A percentile compares a stretch with the other conserved stretches of the same genome.
Conservation (phyloP, 2,888 invertebrate genomes). For the Schizaphis graminum region DNA sequence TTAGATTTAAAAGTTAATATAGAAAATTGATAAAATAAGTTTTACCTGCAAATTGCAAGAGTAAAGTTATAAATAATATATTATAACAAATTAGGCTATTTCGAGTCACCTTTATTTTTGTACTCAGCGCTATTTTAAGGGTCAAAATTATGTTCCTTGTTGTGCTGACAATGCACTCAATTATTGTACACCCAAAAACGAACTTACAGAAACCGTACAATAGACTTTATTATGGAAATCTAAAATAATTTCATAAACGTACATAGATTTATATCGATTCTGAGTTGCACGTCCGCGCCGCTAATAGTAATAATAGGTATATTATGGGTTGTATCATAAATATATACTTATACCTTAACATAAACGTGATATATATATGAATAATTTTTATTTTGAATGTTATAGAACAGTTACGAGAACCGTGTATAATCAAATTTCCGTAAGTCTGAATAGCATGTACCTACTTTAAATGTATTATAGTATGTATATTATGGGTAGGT, state of each 20-base stretch:
- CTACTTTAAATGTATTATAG: not conserved
- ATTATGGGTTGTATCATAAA: not conserved
- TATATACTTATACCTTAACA: not conserved
- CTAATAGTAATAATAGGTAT: not conserved
- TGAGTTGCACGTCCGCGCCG: not conserved
- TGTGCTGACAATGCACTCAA: not conserved
- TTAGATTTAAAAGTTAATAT: not conserved
- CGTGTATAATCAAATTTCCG: constrained; percentile 5
- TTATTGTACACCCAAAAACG: not conserved
- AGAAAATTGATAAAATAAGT: not conserved
- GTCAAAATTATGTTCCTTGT: not conserved
- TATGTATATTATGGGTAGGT: not conserved
- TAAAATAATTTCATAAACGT: not conserved
- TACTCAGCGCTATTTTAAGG: not conserved
- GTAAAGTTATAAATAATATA: not conserved
- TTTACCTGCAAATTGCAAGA: not conserved
- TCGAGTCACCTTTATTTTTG: not conserved
- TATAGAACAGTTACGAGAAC: constrained; percentile 11
- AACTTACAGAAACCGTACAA: not conserved
- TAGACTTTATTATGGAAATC: not conserved
- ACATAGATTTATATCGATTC: not conserved
- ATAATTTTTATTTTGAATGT: not conserved
- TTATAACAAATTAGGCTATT: not conserved
- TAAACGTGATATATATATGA: not conserved
- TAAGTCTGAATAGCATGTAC: not conserved